Evolutionary conservation across 1,140 invertebrate species (phyloP).

Genomic region (Pachyrhynchus sulphureomaculatus): DNA sequence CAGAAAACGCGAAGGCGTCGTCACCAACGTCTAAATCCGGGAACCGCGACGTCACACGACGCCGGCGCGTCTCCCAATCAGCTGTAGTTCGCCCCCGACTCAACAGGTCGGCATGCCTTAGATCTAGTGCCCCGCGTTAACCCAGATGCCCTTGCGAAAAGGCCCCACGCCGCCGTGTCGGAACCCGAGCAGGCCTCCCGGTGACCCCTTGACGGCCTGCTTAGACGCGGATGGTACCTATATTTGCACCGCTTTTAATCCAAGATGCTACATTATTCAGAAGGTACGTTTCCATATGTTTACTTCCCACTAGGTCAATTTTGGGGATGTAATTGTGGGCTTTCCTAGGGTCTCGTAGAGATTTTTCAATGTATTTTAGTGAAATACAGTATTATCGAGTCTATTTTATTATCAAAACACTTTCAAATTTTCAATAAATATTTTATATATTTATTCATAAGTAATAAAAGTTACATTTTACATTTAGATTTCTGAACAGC

Average conservation of each 20-base stretch:
- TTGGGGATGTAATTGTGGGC: not conserved
- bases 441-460: too few relatives aligned
- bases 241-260: constrained; percentile 61
- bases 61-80: constrained; percentile 40
- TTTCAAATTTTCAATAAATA: too few relatives aligned
- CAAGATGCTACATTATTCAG: constrained; percentile 62
- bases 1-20: not conserved
- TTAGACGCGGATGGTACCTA: constrained; percentile 61
- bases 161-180: constrained; percentile 15
- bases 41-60: constrained; percentile 19
- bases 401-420: too few relatives aligned
- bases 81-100: constrained; percentile 46
- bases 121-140: constrained; percentile 30
- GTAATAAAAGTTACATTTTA: too few relatives aligned
- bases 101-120: constrained; percentile 51
- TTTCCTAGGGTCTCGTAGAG: not conserved
- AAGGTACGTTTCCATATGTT: constrained; percentile 54
- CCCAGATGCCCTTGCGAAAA: constrained; percentile 47
- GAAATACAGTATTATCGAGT: too few relatives aligned
- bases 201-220: constrained; percentile 55
- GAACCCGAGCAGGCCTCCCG: constrained; percentile 27
- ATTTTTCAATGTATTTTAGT: too few relatives aligned
- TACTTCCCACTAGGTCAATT: constrained; percentile 4
- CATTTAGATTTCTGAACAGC: too few relatives aligned
- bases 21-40: not conserved